Conservation (phyloP, 2,797 vertebrate species). For the Parauchenoglanis ngamensis region DNA sequence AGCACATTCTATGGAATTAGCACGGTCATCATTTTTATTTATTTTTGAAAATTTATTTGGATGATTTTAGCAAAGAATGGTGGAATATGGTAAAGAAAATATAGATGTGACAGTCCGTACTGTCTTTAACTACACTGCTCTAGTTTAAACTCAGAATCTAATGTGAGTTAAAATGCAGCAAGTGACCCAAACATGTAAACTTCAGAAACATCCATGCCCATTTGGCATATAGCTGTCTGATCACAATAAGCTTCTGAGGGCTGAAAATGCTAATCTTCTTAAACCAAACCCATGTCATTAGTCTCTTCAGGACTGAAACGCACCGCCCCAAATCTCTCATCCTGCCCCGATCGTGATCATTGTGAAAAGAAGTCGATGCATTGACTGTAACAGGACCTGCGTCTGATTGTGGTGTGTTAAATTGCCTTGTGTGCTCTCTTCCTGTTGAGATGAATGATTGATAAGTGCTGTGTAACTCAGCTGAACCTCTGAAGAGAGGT, state of each 20-base stretch:
- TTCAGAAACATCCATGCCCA: background rate
- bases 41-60: background rate
- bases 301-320: background rate
- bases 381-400: conserved; percentile 74
- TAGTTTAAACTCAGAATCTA: background rate
- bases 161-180: background rate
- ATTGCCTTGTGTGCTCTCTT: conserved; percentile 71
- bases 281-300: background rate
- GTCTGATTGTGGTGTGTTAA: conserved; percentile 74
- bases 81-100: background rate
- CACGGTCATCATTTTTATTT: too few species aligned
- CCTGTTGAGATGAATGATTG: conserved; percentile 77
- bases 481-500: conserved; percentile 61
- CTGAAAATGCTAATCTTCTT: background rate
- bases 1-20: background rate
- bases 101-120: background rate
- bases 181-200: background rate
- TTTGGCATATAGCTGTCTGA: background rate
- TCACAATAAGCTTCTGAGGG: background rate
- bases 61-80: background rate
- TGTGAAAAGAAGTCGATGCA: conserved; percentile 48
- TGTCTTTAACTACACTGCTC: too few species aligned
- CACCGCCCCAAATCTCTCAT: background rate
- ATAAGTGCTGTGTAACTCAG: conserved; percentile 69
- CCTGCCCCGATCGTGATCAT: conserved; percentile 27